A percentile compares a stretch with the other conserved stretches of the same genome.
Evolutionary conservation across 2,888 invertebrate species (phyloP).

Genomic region (Oscheius onirici): DNA sequence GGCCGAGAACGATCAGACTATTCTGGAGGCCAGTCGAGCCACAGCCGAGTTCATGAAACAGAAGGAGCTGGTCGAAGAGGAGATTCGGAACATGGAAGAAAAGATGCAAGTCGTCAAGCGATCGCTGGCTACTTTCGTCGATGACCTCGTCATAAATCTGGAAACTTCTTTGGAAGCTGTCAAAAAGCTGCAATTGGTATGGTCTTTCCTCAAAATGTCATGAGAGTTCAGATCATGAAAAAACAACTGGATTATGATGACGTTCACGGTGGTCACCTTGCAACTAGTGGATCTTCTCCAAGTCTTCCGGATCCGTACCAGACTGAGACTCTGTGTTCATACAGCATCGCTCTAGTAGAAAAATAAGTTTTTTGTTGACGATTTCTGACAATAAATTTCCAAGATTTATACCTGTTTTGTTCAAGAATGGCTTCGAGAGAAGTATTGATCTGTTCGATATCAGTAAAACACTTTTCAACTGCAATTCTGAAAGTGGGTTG

Average conservation of each 20-base stretch:
- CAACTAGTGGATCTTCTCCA: background rate
- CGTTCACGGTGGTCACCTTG: background rate
- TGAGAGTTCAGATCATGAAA: constrained; percentile 1
- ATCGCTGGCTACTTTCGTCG: constrained; percentile 12
- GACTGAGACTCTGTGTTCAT: constrained; percentile 8
- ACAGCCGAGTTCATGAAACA: constrained; percentile 26
- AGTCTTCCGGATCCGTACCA: constrained; percentile 7
- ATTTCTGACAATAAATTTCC: no score
- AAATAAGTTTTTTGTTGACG: no score
- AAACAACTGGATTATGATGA: constrained; percentile 7
- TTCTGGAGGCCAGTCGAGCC: constrained; percentile 16
- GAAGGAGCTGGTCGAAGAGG: constrained; percentile 18
- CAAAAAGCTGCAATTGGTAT: constrained; percentile 11
- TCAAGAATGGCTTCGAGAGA: no score
- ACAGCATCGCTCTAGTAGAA: background rate
- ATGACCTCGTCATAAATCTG: constrained; percentile 11
- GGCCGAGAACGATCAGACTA: constrained; percentile 19
- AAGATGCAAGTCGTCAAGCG: constrained; percentile 16
- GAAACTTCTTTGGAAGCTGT: constrained; percentile 16
- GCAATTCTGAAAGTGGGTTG: no score
- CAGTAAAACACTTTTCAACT: no score
- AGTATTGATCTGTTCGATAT: no score
- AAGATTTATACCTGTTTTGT: no score
- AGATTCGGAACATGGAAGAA: background rate
- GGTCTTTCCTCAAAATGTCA: background rate